phyloP scores from a whole-genome alignment of 2,113 vertebrate species.

The Nothoprocta perdicaria region DNA sequence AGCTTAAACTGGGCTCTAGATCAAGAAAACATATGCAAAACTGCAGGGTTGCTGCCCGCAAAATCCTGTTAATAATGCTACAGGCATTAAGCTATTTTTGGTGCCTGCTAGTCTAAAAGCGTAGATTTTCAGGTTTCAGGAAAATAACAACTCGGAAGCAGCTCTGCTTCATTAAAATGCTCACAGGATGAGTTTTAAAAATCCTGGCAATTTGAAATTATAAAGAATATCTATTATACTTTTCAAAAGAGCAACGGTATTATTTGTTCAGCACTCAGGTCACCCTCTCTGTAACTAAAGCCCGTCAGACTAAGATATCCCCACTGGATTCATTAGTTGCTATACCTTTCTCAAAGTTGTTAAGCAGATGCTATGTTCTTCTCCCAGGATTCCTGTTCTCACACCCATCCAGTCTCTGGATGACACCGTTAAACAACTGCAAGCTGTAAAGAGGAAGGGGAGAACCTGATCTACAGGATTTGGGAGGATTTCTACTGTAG shows the following conservation, averaged over 20 bases:
- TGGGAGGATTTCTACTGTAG: not conserved
- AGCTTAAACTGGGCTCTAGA: constrained; percentile 70
- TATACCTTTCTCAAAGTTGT: not conserved
- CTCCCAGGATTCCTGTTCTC: not conserved
- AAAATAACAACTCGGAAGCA: constrained; percentile 19
- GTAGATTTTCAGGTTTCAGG: constrained; percentile 18
- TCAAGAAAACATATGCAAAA: constrained; percentile 67
- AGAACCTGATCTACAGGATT: not conserved
- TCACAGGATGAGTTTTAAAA: constrained; percentile 11
- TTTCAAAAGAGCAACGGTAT: not conserved
- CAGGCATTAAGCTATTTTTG: not conserved
- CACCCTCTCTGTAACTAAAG: constrained; percentile 17
- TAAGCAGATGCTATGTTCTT: not conserved
- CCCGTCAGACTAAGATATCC: constrained; percentile 17
- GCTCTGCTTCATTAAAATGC: constrained; percentile 29
- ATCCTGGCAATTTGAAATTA: not conserved
- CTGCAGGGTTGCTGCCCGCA: constrained; percentile 41
- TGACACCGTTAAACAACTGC: not conserved
- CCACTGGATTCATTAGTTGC: not conserved
- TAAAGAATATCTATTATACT: not conserved
- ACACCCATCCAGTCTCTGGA: not conserved
- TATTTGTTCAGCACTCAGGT: not conserved
- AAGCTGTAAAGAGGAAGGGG: not conserved
- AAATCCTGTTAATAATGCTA: constrained; percentile 25
- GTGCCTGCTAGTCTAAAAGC: not conserved